Evolutionary conservation across 2,888 invertebrate species (phyloP).

Genomic region (Sicus ferrugineus): DNA sequence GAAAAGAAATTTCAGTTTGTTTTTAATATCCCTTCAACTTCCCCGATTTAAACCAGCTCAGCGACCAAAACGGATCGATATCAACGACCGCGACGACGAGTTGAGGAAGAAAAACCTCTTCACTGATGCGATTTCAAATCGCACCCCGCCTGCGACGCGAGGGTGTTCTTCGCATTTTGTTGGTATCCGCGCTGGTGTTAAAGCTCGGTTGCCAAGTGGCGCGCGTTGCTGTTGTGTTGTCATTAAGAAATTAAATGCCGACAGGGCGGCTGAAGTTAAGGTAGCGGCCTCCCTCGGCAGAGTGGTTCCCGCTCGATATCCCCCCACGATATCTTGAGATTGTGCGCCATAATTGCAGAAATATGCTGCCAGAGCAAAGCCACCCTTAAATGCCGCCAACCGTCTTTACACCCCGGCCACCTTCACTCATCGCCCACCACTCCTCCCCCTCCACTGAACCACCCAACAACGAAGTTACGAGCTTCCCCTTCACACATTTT

Average conservation of each 20-base stretch:
- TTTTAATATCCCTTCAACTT: no score
- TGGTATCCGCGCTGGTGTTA: background rate
- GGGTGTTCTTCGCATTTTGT: constrained; percentile 20
- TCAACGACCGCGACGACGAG: no score
- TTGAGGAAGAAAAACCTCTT: background rate
- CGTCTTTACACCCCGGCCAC: background rate
- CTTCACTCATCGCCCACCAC: background rate
- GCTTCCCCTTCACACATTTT: background rate
- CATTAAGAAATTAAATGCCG: constrained; percentile 31
- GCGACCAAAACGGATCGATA: no score
- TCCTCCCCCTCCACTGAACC: background rate
- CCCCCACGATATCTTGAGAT: background rate
- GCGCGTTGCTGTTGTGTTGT: constrained; percentile 23
- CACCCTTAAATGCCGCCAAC: background rate
- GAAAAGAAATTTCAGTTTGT: no score
- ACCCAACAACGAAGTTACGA: no score
- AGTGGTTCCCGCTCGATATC: background rate
- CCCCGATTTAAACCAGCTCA: no score
- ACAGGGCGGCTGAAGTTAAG: constrained; percentile 10
- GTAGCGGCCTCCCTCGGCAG: background rate
- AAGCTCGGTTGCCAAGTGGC: constrained; percentile 17
- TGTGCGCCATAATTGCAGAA: no score
- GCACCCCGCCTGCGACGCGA: background rate
- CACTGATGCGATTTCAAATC: constrained; percentile 21
- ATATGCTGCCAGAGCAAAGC: no score